Base-by-base conservation (phyloP, 1,140 invertebrate genomes). In the Neodiprion virginianus region DNA sequence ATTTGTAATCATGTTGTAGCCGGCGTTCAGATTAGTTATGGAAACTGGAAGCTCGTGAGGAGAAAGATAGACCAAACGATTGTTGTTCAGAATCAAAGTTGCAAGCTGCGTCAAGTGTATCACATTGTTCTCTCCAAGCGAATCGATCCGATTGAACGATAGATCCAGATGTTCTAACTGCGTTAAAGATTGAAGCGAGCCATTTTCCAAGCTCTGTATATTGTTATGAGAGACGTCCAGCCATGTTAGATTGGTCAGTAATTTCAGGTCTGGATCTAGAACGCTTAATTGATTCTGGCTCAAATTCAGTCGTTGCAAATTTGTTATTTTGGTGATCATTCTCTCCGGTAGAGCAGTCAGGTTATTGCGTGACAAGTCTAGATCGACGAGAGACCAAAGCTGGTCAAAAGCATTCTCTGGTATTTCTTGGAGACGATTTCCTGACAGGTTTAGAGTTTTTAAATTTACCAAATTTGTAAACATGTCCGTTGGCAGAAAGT, bases 211-310 rank as follows among this genome's bases (percentile, higher is more conserved):
- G 28, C 48, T 75, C 49, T 12, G 65, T 65, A 83, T 68, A n/a
- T 76, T 28, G 67, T 86, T 86, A 72, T 81, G 23, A 9, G 85
- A 83, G 7, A 86, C 69, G 76, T 84, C 79, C 8, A 83, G 80
- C 70, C 47, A 74, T 5, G 17, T 76, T 21, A 86, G 75, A 7
- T 80, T 75, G 10, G 23, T 66, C 28, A 75, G 65, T 23, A 7
- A 68, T 28, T 73, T 75, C 4, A 77, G 66, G 47, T 70, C 73
- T 49, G 74, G 74, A 8, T 76, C 73, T 50, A 86, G 49, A 69
- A 72, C 73, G 1, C 48, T 65, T 8, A 88, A 80, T 7, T 28
- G 66, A 80, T 87, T 87, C 68, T 83, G 48, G 75, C 85, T 86
- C 67, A 88, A 72, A 75, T 85, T 80, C 9, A 88, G 66, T 4